Evolutionary conservation across 2,888 invertebrate genomes (phyloP).

Genomic region (Drosophila pseudotakahashii): DNA sequence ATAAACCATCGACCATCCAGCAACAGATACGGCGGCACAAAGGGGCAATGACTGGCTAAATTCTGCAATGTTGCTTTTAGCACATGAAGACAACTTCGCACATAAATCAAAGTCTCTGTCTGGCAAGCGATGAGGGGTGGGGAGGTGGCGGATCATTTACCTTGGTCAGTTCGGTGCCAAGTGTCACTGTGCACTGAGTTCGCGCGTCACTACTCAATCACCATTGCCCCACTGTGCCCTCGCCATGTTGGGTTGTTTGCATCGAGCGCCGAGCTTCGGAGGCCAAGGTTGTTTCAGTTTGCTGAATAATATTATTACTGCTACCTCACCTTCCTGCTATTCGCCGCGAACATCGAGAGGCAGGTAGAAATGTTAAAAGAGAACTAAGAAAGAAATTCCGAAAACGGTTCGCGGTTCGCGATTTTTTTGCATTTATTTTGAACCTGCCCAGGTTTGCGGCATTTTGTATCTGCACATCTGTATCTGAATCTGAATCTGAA

Average conservation of each 20-base stretch:
- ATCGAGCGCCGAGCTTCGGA: constrained; percentile 41
- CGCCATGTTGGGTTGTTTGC: constrained; percentile 59
- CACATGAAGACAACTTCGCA: constrained; percentile 59
- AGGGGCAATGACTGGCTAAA: constrained; percentile 75
- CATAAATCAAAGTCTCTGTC: constrained; percentile 63
- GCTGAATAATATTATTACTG: constrained; percentile 50
- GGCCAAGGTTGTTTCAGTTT: constrained; percentile 74
- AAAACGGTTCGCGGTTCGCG: constrained; percentile 36
- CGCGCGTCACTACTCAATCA: constrained; percentile 28
- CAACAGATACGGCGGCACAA: constrained; percentile 30
- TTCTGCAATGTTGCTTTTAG: constrained; percentile 47
- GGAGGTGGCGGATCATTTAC: constrained; percentile 40
- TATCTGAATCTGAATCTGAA: constrained; percentile 28
- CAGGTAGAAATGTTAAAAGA: constrained; percentile 27
- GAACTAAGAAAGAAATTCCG: constrained; percentile 38
- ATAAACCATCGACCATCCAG: constrained; percentile 37
- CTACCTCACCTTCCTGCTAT: constrained; percentile 29
- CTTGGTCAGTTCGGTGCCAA: constrained; percentile 41
- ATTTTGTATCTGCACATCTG: constrained; percentile 61
- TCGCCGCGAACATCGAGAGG: constrained; percentile 23
- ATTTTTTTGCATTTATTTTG: constrained; percentile 42
- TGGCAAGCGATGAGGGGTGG: neutral
- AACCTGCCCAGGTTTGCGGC: constrained; percentile 66
- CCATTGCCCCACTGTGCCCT: constrained; percentile 60
- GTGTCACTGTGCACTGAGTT: constrained; percentile 38